A percentile compares a stretch with the other conserved stretches of the same genome.
Conservation (phyloP, 2,888 invertebrate genomes). For the Ennomos erosarius region DNA sequence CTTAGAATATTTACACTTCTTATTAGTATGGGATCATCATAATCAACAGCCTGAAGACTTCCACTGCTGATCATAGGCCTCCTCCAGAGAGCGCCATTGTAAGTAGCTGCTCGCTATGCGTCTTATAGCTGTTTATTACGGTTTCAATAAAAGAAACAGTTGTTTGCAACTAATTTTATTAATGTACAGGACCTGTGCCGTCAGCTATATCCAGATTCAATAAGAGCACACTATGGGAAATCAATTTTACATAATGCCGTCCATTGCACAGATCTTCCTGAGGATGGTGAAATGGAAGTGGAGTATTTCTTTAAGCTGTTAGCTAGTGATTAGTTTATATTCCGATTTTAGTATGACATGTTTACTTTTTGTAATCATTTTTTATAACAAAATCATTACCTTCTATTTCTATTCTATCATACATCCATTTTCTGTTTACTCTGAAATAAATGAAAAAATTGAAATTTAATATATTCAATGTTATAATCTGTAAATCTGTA, state of each 20-base stretch:
- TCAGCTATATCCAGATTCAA: slow-evolving; percentile 91
- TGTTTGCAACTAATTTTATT: slow-evolving; percentile 8
- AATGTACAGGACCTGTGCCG: slow-evolving; percentile 68
- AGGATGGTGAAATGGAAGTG: slow-evolving; percentile 92
- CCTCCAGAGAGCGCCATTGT: too few species aligned
- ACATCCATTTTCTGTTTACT: slow-evolving; percentile 90
- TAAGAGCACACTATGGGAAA: slow-evolving; percentile 93
- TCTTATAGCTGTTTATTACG: too few species aligned
- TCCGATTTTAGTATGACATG: slow-evolving; percentile 17
- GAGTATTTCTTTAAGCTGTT: slow-evolving; percentile 91
- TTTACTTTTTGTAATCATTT: slow-evolving; percentile 78
- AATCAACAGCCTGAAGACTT: too few species aligned
- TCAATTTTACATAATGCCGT: slow-evolving; percentile 93
- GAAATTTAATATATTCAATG: too few species aligned
- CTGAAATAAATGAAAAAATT: slow-evolving; percentile 70
- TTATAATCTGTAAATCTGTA: too few species aligned
- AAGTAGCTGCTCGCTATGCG: too few species aligned
- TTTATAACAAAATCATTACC: slow-evolving; percentile 89
- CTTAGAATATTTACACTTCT: too few species aligned
- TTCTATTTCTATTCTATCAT: slow-evolving; percentile 92
- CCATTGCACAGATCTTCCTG: slow-evolving; percentile 96
- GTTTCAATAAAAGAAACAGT: too few species aligned
- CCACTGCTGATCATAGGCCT: too few species aligned
- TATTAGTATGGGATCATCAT: too few species aligned
- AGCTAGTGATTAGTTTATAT: slow-evolving; percentile 49